phyloP scores from a whole-genome alignment of 1,140 invertebrate genomes.

The Apis florea region DNA sequence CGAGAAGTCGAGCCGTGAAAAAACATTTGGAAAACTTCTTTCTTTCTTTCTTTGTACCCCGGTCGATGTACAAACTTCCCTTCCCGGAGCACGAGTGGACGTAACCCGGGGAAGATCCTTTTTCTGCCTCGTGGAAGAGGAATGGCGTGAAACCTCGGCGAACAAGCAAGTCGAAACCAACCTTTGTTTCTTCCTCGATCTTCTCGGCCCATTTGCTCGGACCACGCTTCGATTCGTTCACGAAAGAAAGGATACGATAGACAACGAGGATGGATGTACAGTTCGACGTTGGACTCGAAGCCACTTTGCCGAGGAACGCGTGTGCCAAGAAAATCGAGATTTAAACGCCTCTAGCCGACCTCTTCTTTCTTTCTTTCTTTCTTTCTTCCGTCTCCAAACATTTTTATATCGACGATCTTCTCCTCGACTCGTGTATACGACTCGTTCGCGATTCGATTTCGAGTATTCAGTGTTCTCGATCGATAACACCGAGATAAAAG shows the following conservation, averaged over 20 bases:
- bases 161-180: constrained; percentile 2
- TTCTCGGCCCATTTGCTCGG: background rate
- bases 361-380: too few relatives aligned
- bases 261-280: constrained; percentile 5
- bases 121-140: background rate
- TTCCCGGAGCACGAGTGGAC: background rate
- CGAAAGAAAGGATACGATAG: background rate
- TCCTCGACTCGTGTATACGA: background rate
- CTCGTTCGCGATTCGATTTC: background rate
- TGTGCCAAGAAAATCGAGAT: background rate
- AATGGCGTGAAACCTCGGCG: constrained; percentile 20
- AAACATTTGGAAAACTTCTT: background rate
- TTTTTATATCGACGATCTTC: background rate
- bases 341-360: background rate
- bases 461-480: background rate
- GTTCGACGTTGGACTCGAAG: background rate
- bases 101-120: constrained; percentile 15
- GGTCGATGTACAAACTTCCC: constrained; percentile 25
- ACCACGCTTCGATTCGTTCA: background rate
- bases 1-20: background rate
- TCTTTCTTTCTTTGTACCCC: background rate
- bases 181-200: background rate
- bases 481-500: background rate
- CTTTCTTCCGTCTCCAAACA: background rate
- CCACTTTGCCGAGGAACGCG: background rate